Conservation (phyloP, 2,113 vertebrate species). For the Gnathonemus echidnorhynchus region DNA sequence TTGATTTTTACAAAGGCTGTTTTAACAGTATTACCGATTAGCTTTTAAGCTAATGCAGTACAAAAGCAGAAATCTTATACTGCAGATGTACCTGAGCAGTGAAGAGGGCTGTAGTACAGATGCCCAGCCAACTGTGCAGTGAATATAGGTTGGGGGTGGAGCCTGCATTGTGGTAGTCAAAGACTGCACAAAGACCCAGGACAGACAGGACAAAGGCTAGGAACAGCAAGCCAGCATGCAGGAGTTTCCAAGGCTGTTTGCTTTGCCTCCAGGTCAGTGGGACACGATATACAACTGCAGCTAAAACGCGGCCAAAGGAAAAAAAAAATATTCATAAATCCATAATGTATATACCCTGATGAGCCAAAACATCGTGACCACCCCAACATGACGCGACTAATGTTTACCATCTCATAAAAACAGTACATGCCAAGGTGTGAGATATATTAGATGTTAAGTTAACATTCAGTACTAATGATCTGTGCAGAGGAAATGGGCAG, state of each 20-base stretch:
- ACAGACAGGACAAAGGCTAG: conserved; percentile 55
- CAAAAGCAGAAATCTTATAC: not conserved
- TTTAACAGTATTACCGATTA: not conserved
- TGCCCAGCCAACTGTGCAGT: conserved; percentile 88
- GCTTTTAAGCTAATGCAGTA: not conserved
- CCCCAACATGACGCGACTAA: not conserved
- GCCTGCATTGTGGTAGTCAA: conserved; percentile 57
- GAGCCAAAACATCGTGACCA: not conserved
- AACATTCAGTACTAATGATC: not conserved
- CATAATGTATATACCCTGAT: not conserved
- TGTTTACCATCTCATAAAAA: not conserved
- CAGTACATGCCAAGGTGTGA: not conserved
- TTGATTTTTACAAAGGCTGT: not conserved
- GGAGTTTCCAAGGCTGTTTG: conserved; percentile 80
- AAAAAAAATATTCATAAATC: not conserved
- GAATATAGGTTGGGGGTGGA: conserved; percentile 73
- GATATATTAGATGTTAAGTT: not conserved
- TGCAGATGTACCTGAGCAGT: conserved; percentile 67
- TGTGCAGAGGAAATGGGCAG: not conserved
- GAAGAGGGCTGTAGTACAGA: conserved; percentile 68
- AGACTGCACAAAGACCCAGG: conserved; percentile 76
- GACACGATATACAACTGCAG: conserved; percentile 75
- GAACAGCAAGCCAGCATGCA: conserved; percentile 66
- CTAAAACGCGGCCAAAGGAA: conserved; percentile 45
- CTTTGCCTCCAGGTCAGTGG: conserved; percentile 68